Conservation (phyloP, 2,113 vertebrate genomes). For the Triplophysa rosa region DNA sequence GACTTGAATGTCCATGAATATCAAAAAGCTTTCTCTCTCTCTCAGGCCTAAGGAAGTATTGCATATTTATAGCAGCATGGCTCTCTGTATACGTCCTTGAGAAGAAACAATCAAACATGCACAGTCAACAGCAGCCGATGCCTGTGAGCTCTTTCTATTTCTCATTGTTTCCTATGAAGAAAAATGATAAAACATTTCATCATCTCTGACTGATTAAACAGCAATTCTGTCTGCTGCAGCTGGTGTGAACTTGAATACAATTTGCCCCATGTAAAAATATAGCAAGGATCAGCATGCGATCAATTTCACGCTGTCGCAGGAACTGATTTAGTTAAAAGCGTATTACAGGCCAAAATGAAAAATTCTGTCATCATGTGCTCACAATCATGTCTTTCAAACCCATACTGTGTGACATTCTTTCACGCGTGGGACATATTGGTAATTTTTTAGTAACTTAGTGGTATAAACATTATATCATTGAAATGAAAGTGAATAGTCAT, state of each 20-base stretch:
- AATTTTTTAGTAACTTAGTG: too few relatives aligned
- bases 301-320: background rate
- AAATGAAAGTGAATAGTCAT: too few relatives aligned
- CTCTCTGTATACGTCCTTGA: constrained; percentile 48
- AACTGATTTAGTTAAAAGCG: background rate
- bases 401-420: background rate
- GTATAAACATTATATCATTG: too few relatives aligned
- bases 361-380: background rate
- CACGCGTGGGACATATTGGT: background rate
- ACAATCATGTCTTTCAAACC: background rate
- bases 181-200: constrained; percentile 39
- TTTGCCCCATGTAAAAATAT: background rate
- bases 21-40: constrained; percentile 44
- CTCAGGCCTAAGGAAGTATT: constrained; percentile 51
- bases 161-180: constrained; percentile 39
- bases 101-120: constrained; percentile 53
- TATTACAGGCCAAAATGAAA: background rate
- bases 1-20: constrained; percentile 42
- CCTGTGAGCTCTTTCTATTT: constrained; percentile 18
- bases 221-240: constrained; percentile 13
- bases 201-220: constrained; percentile 32
- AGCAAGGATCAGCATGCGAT: background rate
- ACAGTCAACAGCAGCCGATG: constrained; percentile 29
- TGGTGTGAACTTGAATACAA: constrained; percentile 21
- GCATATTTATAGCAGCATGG: constrained; percentile 52